Percentiles rank a stretch among this genome's conserved stretches.
phyloP scores from a whole-genome alignment of 2,888 invertebrate species.

The Myopa tessellatipennis region DNA sequence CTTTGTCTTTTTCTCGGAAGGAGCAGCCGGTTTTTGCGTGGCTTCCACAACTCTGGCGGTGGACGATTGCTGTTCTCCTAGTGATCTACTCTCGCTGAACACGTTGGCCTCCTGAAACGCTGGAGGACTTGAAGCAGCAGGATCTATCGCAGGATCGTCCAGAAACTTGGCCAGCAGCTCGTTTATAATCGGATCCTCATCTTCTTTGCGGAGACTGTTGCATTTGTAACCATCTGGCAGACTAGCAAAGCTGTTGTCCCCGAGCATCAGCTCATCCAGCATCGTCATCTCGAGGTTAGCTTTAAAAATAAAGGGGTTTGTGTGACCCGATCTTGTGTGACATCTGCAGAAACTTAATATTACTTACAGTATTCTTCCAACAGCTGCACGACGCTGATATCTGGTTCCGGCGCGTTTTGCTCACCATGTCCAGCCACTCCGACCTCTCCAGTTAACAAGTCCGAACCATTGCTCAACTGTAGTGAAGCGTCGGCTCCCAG shows the following conservation, averaged over 20 bases:
- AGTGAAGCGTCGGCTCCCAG: slow-evolving; percentile 9
- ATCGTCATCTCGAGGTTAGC: slow-evolving; percentile 34
- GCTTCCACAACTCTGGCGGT: neutral
- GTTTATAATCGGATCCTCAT: slow-evolving; percentile 25
- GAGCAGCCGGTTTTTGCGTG: neutral
- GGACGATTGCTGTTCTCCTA: neutral
- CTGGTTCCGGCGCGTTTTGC: neutral
- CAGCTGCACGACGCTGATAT: slow-evolving; percentile 17
- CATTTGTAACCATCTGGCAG: neutral
- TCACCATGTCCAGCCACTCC: neutral
- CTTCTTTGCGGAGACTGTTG: neutral
- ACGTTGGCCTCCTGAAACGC: neutral
- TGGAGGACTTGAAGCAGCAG: neutral
- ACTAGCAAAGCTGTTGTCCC: slow-evolving; percentile 23
- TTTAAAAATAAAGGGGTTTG: neutral
- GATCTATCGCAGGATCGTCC: slow-evolving; percentile 25
- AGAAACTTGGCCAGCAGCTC: slow-evolving; percentile 29
- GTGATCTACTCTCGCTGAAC: neutral
- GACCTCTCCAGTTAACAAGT: neutral
- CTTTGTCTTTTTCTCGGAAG: neutral
- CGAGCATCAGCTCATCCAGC: slow-evolving; percentile 35
- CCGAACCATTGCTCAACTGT: neutral
- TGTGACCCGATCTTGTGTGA: neutral
- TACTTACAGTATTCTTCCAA: slow-evolving; percentile 34
- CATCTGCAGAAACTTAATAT: neutral